Conservation (phyloP, 2,888 invertebrate species). For the Pyrgus malvae region DNA sequence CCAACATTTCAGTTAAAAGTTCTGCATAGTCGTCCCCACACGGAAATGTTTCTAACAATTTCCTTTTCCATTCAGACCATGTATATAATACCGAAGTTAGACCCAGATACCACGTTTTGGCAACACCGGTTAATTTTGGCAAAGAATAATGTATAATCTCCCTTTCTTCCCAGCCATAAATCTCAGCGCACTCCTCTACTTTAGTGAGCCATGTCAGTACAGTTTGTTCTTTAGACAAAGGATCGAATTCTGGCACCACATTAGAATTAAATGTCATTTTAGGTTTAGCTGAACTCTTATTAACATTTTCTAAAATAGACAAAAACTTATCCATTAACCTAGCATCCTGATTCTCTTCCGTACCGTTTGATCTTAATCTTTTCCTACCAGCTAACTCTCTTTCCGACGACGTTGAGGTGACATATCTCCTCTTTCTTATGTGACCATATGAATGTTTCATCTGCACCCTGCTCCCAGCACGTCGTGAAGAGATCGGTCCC, state of each 20-base stretch:
- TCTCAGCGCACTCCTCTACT: conserved; percentile 14
- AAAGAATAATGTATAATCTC: not conserved
- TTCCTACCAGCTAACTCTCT: not conserved
- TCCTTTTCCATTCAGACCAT: not conserved
- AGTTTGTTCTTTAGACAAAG: conserved; percentile 25
- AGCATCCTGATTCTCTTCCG: not conserved
- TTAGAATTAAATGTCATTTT: conserved; percentile 25
- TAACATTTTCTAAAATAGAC: conserved; percentile 10
- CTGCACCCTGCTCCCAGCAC: not conserved
- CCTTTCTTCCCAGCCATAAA: not conserved
- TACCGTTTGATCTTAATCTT: not conserved
- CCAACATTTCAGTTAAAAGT: not conserved
- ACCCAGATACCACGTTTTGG: not conserved
- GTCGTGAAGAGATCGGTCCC: not conserved
- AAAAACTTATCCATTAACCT: conserved; percentile 12
- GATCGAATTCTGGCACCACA: conserved; percentile 30
- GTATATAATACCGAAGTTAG: not conserved
- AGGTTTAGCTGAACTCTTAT: conserved; percentile 13
- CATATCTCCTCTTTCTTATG: not conserved
- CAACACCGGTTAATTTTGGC: not conserved
- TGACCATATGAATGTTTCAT: not conserved
- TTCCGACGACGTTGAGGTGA: not conserved
- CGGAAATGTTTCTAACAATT: not conserved
- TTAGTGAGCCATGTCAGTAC: conserved; percentile 28
- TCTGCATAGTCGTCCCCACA: not conserved